Base-by-base conservation (phyloP, 1,140 invertebrate genomes). In the Aplysia californica region DNA sequence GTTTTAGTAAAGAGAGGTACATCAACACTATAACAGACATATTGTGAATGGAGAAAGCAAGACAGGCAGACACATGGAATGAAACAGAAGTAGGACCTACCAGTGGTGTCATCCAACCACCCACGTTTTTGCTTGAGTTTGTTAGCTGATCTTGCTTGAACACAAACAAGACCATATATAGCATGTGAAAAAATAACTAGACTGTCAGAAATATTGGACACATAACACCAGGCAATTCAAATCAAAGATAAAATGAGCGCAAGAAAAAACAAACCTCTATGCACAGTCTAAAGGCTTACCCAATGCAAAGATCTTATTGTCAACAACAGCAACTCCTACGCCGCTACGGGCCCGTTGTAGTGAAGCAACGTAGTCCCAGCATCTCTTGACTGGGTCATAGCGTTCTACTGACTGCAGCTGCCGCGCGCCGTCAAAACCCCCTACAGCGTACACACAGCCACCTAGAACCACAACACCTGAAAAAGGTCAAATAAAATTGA, bases 381-480 rank as follows among this genome's bases (percentile, higher is more conserved):
- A 4, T 15, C 33, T 38, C 31, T 26, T 66, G 21, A 26, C 66
- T 5, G 61, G 59, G 39, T 75, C 61, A 66, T 75, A 75, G 4
- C 61, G 35, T 29, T 75, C 72, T 1, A 75, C 72, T 31, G 72
- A 65, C 72, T n/a, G 26, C 3, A 75, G 72, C 41, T 75, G 72
- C 15, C 38, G 55, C 15, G 88, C 85, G 3, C 89, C 89, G 82
- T 90, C 88, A 84, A 89, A 90, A 29, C 89, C 89, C 55, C 89
- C 89, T 23, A 89, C 88, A 75, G 96, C 96, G 91, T 96, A 98
- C 82, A 98, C 95, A 76, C 93, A 93, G 84, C 93, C 94, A 81
- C 95, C 94, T 3, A 98, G 90, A 2, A 97, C 96, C 59, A 96
- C 95, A 2, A 98, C 97, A 38, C 97, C 97, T 6, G 78, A 33